Base-by-base conservation (phyloP, 2,797 vertebrate genomes). In the Discoglossus pictus region DNA sequence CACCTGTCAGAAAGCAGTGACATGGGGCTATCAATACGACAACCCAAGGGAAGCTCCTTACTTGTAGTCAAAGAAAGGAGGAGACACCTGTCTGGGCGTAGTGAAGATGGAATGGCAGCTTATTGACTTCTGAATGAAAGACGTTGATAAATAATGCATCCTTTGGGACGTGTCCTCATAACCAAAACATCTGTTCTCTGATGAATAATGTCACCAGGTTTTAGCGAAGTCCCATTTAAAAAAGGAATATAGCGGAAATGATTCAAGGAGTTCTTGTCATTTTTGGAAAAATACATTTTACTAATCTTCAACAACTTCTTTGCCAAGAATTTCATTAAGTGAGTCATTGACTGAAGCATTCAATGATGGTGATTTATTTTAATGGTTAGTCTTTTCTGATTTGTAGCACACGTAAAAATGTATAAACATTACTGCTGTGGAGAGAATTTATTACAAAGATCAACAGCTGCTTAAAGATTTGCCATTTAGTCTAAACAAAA, bases 1-100 rank as follows among this genome's bases (percentile, higher is more conserved):
- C 83, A 88, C 83, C 83, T 89, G 89, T 87, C 82, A 64, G 74
- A 76, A 73, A 50, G 70, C 70, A 42, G 65, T 66, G 63, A 75
- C 48, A 48, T 9, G 67, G 66, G 27, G 27, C 65, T 76, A 74
- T 78, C 77, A 71, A 62, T 52, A 11, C 31, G 58, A 38, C 18
- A 42, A 55, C 69, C 78, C 75, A 51, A n/a, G 70, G 73, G 76
- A 77, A 68, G n/a, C 54, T 78, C 52, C 23, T 21, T 61, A 51
- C 16, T 50, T 46, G 13, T 43, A 61, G 69, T 75, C 72, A 76
- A 68, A 72, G 54, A 68, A 73, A 76, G 42, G 43, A 72, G 63
- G 43, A 35, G 61, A 50, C 82, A 84, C 80, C 81, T 84, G 81
- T 65, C 56, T 35, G 13, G 52, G 38, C 53, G 61, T 10, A 38